Evolutionary conservation across 2,888 invertebrate genomes (phyloP).

Genomic region (Vesta saturnalis): DNA sequence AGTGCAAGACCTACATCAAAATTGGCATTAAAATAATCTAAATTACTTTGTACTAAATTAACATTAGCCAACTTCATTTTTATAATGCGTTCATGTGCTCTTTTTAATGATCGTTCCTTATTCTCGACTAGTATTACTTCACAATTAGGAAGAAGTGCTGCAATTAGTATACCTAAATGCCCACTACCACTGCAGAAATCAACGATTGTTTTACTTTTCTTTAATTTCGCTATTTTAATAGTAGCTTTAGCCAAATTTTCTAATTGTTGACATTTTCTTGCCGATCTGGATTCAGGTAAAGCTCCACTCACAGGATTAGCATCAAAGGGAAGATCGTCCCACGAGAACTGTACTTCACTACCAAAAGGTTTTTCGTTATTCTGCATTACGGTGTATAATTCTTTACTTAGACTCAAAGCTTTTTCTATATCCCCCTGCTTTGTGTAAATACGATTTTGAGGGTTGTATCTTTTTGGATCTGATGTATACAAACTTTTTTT

Average conservation of each 20-base stretch:
- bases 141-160: slow-evolving; percentile 80
- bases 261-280: slow-evolving; percentile 86
- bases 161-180: slow-evolving; percentile 88
- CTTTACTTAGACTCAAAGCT: slow-evolving; percentile 51
- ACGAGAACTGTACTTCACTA: slow-evolving; percentile 66
- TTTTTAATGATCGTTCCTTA: slow-evolving; percentile 83
- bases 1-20: slow-evolving; percentile 90
- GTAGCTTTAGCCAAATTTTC: slow-evolving; percentile 85
- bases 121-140: slow-evolving; percentile 88
- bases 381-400: not conserved
- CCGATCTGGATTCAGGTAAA: slow-evolving; percentile 77
- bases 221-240: slow-evolving; percentile 68
- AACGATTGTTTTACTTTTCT: slow-evolving; percentile 69
- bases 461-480: slow-evolving; percentile 80
- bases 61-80: slow-evolving; percentile 77
- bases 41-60: slow-evolving; percentile 85
- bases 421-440: slow-evolving; percentile 79
- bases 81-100: slow-evolving; percentile 77
- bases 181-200: slow-evolving; percentile 97
- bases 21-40: slow-evolving; percentile 84
- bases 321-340: slow-evolving; percentile 76
- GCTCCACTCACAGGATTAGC: slow-evolving; percentile 83
- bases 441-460: slow-evolving; percentile 77
- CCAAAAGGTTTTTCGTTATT: slow-evolving; percentile 57
- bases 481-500: slow-evolving; percentile 78